Evolutionary conservation across 2,113 vertebrate genomes (phyloP), one percentile per base, ranked within the genome.

Genomic region (Sinocyclocheilus grahami): DNA sequence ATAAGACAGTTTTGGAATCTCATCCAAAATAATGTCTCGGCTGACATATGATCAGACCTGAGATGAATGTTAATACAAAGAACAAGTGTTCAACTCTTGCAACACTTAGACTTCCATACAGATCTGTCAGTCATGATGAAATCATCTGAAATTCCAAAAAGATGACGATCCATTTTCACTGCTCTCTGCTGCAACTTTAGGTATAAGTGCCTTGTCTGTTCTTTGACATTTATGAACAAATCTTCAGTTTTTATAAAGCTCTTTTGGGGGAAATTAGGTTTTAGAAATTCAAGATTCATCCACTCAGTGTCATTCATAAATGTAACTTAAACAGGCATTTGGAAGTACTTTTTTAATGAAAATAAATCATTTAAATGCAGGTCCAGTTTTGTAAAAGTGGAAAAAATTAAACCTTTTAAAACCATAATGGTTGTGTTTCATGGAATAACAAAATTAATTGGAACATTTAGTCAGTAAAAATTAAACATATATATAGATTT

Each of bases 51-150:
- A 51, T 51, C n/a, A 27, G 55, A 14, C n/a, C 14, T 60, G 24
- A 76, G n/a, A 48, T 76, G n/a, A 10, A 51, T 46, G n/a, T 76
- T 76, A 76, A 76, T 51, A 76, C 71, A 3, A 75, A 22, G 37
- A 77, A 77, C 13, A 77, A 77, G 46, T 77, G n/a, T 51, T 77
- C 1, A n/a, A 30, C 46, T 53, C n/a, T 55, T 78, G 27, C 76
- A 78, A 55, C 27, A 33, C 16, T 55, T 30, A 24, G 12, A 27
- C 75, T 33, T 55, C 27, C 24, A 55, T 30, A 20, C 48, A 30
- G 14, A 78, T 33, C 51, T 55, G 76, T 55, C 24, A 53, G 27
- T 78, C 76, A 42, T 78, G 76, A 78, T 78, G 76, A 55, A 78
- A 78, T 42, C 69, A 12, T 72, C 10, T 72, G 37, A 72, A 72